Evolutionary conservation across 2,888 invertebrate genomes (phyloP).

Genomic region (Cerceris ruficornis): DNA sequence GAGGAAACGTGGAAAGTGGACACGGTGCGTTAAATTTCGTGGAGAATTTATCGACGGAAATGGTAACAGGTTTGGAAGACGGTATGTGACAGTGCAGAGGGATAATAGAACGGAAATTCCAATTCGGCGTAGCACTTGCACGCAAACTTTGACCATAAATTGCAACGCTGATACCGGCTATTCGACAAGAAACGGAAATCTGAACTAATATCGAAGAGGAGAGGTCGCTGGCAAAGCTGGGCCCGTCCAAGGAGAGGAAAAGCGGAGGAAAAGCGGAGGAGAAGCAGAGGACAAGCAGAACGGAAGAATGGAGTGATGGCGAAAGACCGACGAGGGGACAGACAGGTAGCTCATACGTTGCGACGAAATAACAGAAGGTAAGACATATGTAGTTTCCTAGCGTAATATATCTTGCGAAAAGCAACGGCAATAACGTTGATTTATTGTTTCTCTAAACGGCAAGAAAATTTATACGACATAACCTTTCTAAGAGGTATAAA

Average conservation of each 20-base stretch:
- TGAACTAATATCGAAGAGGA: constrained; percentile 46
- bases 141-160: constrained; percentile 44
- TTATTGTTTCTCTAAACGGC: constrained; percentile 23
- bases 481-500: neutral
- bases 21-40: no score
- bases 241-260: neutral
- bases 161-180: constrained; percentile 5
- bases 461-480: neutral
- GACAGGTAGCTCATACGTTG: constrained; percentile 29
- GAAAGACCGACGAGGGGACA: constrained; percentile 17
- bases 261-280: no score
- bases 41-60: neutral
- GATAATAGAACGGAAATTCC: constrained; percentile 46
- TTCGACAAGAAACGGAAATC: constrained; percentile 50
- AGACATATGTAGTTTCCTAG: constrained; percentile 9
- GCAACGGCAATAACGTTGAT: constrained; percentile 45
- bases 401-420: constrained; percentile 36
- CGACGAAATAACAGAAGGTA: constrained; percentile 19
- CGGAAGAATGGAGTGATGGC: constrained; percentile 40
- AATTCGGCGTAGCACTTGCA: constrained; percentile 26
- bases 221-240: neutral
- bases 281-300: neutral
- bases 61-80: neutral
- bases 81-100: neutral
- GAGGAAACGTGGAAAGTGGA: no score